phyloP scores from a whole-genome alignment of 1,140 invertebrate genomes.

The Nixonia krombeini region DNA sequence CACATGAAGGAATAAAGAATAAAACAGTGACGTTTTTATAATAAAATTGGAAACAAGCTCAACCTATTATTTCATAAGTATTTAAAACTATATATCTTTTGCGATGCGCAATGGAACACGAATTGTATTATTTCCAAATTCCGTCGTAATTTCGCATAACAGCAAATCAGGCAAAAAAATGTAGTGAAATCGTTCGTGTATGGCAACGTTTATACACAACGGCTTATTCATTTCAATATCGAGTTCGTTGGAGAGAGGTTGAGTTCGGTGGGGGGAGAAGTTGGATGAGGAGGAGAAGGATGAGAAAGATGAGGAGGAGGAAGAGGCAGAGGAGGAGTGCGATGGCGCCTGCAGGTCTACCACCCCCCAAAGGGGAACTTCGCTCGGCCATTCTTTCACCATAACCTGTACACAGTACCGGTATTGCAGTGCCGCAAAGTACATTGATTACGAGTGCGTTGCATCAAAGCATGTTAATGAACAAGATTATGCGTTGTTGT shows the following conservation, averaged over 20 bases:
- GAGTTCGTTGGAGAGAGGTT: conserved; percentile 6
- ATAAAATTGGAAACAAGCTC: too few relatives aligned
- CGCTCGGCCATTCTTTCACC: too few relatives aligned
- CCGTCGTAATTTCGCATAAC: conserved; percentile 8
- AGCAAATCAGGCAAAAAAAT: conserved; percentile 2
- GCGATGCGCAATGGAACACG: not conserved
- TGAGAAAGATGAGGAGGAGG: not conserved
- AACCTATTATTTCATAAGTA: too few relatives aligned
- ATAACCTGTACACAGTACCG: conserved; percentile 45
- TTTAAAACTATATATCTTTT: too few relatives aligned
- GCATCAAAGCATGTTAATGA: conserved; percentile 31
- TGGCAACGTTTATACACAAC: conserved; percentile 6
- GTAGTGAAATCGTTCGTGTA: too few relatives aligned
- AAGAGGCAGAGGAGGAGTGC: conserved; percentile 23
- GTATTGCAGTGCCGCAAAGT: conserved; percentile 51
- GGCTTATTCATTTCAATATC: conserved; percentile 38
- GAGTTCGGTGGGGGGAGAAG: too few relatives aligned
- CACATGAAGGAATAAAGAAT: too few relatives aligned
- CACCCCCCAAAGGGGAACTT: conserved; percentile 32
- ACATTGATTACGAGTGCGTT: conserved; percentile 38
- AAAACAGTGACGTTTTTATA: too few relatives aligned
- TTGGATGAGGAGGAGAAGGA: conserved; percentile 4
- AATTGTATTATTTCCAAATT: conserved; percentile 13
- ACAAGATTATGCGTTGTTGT: too few relatives aligned
- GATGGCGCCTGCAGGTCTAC: conserved; percentile 35